Evolutionary conservation across 1,140 invertebrate species (phyloP).

Genomic region (Cheumatopsyche charites): DNA sequence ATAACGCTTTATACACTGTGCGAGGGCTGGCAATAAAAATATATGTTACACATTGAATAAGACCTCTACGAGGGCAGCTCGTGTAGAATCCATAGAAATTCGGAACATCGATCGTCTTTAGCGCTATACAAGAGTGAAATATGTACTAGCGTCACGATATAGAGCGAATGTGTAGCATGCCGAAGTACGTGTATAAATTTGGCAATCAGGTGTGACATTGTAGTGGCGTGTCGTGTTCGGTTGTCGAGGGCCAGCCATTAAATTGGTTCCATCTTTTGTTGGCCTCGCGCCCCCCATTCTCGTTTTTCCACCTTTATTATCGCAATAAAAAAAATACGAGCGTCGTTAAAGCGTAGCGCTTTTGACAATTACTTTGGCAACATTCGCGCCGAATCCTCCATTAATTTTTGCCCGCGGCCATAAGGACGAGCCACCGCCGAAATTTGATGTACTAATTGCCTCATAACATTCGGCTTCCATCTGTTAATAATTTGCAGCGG

Average conservation of each 20-base stretch:
- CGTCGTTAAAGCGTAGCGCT: constrained; percentile 40
- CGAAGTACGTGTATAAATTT: neutral
- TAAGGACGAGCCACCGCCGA: constrained; percentile 12
- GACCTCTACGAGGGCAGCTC: no score
- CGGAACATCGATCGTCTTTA: neutral
- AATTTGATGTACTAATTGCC: constrained; percentile 29
- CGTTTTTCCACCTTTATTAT: constrained; percentile 40
- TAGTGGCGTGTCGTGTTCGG: neutral
- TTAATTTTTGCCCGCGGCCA: constrained; percentile 25
- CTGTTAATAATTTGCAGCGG: neutral
- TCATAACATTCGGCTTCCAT: constrained; percentile 7
- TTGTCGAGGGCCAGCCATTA: constrained; percentile 16
- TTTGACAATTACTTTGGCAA: constrained; percentile 41
- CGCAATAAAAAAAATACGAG: constrained; percentile 40
- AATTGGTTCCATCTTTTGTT: constrained; percentile 38
- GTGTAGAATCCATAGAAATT: no score
- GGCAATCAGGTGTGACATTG: constrained; percentile 3
- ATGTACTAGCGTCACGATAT: neutral
- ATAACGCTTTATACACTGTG: no score
- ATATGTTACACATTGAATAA: no score
- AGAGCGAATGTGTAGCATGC: no score
- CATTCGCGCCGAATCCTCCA: constrained; percentile 23
- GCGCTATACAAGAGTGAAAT: neutral
- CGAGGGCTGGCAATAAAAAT: no score
- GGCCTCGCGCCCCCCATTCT: constrained; percentile 30